Percentiles rank a stretch among this genome's conserved stretches.
phyloP scores from a whole-genome alignment of 2,113 vertebrate genomes.

The Salvelinus alpinus region DNA sequence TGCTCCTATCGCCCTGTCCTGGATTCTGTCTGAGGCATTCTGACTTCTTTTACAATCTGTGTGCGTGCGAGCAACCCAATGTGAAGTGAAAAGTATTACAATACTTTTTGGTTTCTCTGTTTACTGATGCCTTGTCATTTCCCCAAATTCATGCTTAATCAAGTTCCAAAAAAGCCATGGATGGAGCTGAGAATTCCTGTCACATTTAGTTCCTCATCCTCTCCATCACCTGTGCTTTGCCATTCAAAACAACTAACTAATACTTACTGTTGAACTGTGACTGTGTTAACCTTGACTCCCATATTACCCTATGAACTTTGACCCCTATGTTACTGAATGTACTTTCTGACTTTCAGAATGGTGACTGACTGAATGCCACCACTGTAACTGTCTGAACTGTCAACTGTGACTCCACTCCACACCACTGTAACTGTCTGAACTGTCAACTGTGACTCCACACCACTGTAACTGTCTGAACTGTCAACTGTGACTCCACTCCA shows the following conservation, averaged over 20 bases:
- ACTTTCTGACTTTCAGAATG: neutral
- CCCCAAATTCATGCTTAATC: neutral
- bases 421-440: too few relatives aligned
- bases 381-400: too few relatives aligned
- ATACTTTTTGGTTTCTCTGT: neutral
- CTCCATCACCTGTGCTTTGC: neutral
- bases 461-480: too few relatives aligned
- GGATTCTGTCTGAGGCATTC: neutral
- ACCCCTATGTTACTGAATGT: conserved; percentile 25
- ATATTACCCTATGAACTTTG: conserved; percentile 8
- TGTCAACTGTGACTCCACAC: too few relatives aligned
- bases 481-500: too few relatives aligned
- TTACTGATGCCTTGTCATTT: neutral
- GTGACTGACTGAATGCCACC: neutral
- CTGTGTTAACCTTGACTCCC: neutral
- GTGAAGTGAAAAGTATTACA: neutral
- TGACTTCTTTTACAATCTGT: neutral
- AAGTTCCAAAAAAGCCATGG: conserved; percentile 18
- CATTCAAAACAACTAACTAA: neutral
- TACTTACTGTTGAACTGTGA: neutral
- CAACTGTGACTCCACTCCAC: too few relatives aligned
- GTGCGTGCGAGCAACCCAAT: neutral
- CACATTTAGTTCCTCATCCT: neutral
- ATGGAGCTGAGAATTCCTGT: neutral
- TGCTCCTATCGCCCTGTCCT: neutral